Evolutionary conservation across 1,140 invertebrate genomes (phyloP).

Genomic region (Drosophila pruinosa): DNA sequence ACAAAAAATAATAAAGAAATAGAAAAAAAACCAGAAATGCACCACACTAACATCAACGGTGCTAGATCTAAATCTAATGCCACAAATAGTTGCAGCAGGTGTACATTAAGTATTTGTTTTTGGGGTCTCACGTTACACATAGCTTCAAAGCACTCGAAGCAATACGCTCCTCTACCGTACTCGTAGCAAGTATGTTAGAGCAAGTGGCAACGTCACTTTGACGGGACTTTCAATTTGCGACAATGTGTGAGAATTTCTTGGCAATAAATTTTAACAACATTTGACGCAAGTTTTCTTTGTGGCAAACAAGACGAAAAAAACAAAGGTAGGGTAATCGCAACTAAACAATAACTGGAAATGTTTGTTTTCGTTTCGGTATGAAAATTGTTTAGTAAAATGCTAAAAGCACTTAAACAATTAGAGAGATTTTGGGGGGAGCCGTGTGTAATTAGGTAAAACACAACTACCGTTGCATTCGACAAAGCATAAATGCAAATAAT

Average conservation of each 20-base stretch:
- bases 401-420: constrained; percentile 81
- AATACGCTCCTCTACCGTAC: not conserved
- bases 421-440: constrained; percentile 47
- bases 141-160: not conserved
- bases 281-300: constrained; percentile 28
- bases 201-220: constrained; percentile 39
- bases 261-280: constrained; percentile 64
- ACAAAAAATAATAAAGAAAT: constrained; percentile 17
- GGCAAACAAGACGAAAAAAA: not conserved
- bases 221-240: constrained; percentile 60
- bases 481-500: constrained; percentile 64
- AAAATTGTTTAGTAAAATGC: constrained; percentile 75
- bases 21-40: constrained; percentile 48
- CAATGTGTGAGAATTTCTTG: constrained; percentile 76
- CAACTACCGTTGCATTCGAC: constrained; percentile 54
- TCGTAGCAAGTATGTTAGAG: not conserved
- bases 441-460: constrained; percentile 79
- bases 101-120: constrained; percentile 19
- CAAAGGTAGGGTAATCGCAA: constrained; percentile 36
- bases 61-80: constrained; percentile 59
- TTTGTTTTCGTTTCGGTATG: constrained; percentile 52
- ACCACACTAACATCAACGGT: constrained; percentile 33
- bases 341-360: constrained; percentile 54
- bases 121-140: constrained; percentile 71
- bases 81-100: constrained; percentile 61